Evolutionary conservation across 2,888 invertebrate species (phyloP).

Genomic region (Tillus elongatus): DNA sequence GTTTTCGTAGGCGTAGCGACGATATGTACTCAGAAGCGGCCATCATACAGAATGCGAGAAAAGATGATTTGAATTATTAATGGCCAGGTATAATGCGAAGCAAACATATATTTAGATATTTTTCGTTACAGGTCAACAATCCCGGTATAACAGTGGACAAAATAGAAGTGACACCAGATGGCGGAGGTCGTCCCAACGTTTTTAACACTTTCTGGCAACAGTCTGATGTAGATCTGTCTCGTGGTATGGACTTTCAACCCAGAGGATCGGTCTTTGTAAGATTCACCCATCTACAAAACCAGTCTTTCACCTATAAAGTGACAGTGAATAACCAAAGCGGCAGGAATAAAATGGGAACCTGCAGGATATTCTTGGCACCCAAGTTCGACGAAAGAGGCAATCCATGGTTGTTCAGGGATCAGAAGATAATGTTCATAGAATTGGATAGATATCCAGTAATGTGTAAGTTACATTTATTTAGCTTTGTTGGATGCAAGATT

Average conservation of each 20-base stretch:
- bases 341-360: conserved; percentile 48
- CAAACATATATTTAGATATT: conserved; percentile 39
- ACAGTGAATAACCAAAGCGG: conserved; percentile 38
- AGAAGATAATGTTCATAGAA: conserved; percentile 57
- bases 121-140: too few species aligned
- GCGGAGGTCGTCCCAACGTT: conserved; percentile 45
- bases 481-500: conserved; percentile 22
- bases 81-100: too few species aligned
- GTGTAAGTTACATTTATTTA: too few species aligned
- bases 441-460: conserved; percentile 57
- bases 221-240: conserved; percentile 64
- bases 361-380: conserved; percentile 63
- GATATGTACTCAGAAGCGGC: too few species aligned
- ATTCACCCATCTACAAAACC: conserved; percentile 71
- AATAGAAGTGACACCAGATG: conserved; percentile 47
- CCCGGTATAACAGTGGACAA: conserved; percentile 54
- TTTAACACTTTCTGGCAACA: conserved; percentile 71
- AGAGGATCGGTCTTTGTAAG: conserved; percentile 58
- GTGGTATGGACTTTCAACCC: conserved; percentile 76
- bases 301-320: conserved; percentile 55
- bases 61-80: too few species aligned
- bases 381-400: conserved; percentile 56
- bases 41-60: too few species aligned
- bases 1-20: too few species aligned
- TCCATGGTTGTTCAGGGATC: conserved; percentile 51